Evolutionary conservation across 2,113 vertebrate species (phyloP).

Genomic region (Choloepus hoffmanni): DNA sequence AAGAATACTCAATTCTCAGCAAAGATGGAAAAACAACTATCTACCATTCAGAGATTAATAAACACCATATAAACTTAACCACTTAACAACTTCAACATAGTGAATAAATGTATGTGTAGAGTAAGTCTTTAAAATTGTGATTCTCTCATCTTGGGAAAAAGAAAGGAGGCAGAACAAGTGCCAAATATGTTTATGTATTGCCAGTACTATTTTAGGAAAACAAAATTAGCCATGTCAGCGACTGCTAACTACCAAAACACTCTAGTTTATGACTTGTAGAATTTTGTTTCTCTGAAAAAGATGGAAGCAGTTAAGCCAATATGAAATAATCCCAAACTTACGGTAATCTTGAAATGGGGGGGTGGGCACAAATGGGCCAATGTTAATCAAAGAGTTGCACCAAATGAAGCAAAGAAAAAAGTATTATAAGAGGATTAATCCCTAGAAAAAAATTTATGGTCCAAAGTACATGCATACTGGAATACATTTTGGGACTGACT

Average conservation of each 20-base stretch:
- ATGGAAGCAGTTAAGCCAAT: background rate
- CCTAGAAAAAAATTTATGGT: background rate
- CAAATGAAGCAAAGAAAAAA: conserved; percentile 17
- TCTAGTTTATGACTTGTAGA: background rate
- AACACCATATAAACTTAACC: background rate
- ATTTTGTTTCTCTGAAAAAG: conserved; percentile 25
- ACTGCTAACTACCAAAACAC: conserved; percentile 10
- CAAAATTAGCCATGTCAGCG: background rate
- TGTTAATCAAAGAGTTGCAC: background rate
- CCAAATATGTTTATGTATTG: background rate
- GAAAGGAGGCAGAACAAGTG: background rate
- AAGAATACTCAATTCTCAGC: conserved; percentile 23
- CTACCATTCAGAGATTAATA: background rate
- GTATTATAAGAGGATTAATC: background rate
- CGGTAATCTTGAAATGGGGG: background rate
- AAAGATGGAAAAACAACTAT: conserved; percentile 22
- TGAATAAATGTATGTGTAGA: background rate
- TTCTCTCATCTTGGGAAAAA: background rate
- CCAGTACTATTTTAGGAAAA: conserved; percentile 6
- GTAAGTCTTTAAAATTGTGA: conserved; percentile 5
- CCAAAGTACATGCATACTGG: background rate
- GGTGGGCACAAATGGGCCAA: background rate
- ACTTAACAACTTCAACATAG: background rate
- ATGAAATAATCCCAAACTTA: conserved; percentile 26
- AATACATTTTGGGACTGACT: background rate